Evolutionary conservation across 2,113 vertebrate species (phyloP).

Genomic region (Elachura formosa): DNA sequence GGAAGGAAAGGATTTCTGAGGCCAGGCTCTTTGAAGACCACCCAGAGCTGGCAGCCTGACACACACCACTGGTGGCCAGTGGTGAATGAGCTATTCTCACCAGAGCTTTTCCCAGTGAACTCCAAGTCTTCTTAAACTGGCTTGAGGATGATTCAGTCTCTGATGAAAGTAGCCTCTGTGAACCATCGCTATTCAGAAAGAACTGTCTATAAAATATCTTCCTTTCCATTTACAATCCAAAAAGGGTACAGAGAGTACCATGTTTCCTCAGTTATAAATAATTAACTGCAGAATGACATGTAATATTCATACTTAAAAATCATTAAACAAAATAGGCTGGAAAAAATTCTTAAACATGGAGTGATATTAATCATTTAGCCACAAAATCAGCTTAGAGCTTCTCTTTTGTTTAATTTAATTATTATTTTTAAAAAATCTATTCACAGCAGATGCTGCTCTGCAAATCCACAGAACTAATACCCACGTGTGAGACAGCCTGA

Average conservation of each 20-base stretch:
- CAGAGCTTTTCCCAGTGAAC: neutral
- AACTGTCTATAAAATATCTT: conserved; percentile 1
- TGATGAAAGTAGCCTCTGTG: neutral
- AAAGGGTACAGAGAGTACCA: conserved; percentile 18
- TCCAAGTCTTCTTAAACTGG: neutral
- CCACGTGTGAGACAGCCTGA: neutral
- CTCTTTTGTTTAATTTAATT: conserved; percentile 44
- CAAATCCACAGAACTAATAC: conserved; percentile 17
- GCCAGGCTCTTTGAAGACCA: neutral
- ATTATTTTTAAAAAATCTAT: conserved; percentile 15
- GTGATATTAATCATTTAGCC: conserved; percentile 57
- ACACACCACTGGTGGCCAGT: neutral
- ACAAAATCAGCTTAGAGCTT: conserved; percentile 26
- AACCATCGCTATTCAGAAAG: neutral
- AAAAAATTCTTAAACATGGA: conserved; percentile 34
- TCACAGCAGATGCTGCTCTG: conserved; percentile 37
- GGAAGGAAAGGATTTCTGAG: neutral
- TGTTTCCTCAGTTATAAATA: conserved; percentile 68
- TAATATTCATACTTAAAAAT: conserved; percentile 69
- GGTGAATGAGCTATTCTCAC: neutral
- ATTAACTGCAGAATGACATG: conserved; percentile 65
- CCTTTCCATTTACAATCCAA: conserved; percentile 46
- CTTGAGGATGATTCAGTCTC: neutral
- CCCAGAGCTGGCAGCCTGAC: neutral
- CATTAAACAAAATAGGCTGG: conserved; percentile 59